Evolutionary conservation across 2,113 vertebrate species (phyloP), one percentile per base, ranked within the genome.

Genomic region (Grammomys dolichurus): DNA sequence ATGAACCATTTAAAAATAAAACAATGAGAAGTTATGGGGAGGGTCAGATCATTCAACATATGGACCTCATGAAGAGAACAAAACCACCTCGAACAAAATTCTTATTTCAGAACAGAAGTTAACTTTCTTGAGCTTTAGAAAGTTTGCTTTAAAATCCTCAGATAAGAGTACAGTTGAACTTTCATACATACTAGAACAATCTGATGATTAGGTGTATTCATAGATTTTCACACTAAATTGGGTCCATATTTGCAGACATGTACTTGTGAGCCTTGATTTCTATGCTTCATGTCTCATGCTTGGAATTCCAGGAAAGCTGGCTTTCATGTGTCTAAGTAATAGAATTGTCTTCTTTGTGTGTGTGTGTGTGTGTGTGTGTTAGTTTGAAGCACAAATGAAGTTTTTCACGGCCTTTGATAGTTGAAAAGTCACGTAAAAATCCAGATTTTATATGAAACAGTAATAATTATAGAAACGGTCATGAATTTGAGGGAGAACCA

Each of bases 161-260:
- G 95, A 22, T 31, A 94, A 97, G 16, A 96, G 82, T 86, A 63
- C 77, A 93, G 4, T 56, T 89, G 31, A 36, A 4, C 3, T 97
- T 22, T 51, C 65, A 75, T 80, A 81, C 60, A 60, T 60, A 54
- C 7, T 77, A 80, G 31, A 22, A 26, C 36, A 69, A 7, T 88
- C 75, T 85, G 17, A 84, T 97, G n/a, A 81, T 48, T 76, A 48
- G 36, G 4, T 75, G 72, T 72, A 88, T 17, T 77, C 43, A 67
- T 63, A 85, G 54, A 19, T 17, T 90, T 93, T 81, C 19, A 76
- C n/a, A 24, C 58, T 67, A 33, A 91, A 78, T 89, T 7, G 17
- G 36, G 46, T 24, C 20, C 75, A 77, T 7, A 8, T 75, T 63
- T 85, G 24, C 28, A 82, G 26, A 14, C 14, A 63, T 26, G 1